These are phyloP conservation scores for Mystacornis crossleyi DNA, from an alignment of 2,113 vertebrate species.

Conservation along the genomic window DNA sequence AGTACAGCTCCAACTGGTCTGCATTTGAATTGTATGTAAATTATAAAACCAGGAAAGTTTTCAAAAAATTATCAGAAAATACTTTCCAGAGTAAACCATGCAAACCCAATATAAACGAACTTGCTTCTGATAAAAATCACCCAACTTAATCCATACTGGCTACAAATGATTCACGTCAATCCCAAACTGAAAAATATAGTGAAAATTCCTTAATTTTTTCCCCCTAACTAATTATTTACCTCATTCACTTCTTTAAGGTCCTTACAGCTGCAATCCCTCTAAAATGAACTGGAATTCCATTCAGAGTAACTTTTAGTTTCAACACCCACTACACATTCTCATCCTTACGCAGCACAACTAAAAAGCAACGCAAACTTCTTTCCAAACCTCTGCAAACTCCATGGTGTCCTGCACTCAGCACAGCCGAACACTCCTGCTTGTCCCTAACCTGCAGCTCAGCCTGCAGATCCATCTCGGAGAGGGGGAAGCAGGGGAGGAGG, in stretches of 20 bases:
- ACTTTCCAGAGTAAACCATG: neutral
- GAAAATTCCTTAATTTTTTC: neutral
- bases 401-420: neutral
- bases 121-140: neutral
- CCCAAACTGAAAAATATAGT: neutral
- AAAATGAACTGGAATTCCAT: neutral
- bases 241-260: neutral
- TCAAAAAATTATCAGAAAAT: neutral
- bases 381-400: slow-evolving; percentile 2
- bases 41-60: neutral
- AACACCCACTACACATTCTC: neutral
- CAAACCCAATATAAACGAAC: neutral
- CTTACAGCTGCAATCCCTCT: neutral
- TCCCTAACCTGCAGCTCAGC: neutral
- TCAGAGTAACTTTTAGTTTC: neutral
- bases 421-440: neutral
- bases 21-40: neutral
- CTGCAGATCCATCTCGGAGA: neutral
- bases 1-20: neutral
- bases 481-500: neutral
- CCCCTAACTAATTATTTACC: neutral
- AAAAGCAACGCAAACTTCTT: neutral
- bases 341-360: neutral
- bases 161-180: neutral
- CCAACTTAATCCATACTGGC: neutral